These are phyloP conservation scores for human DNA, from an alignment of 2,113 vertebrate genomes.

Conservation along the genomic window GRCh38 chr1:175749001-175749500, in stretches of 20 bases:
- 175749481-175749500: not conserved
- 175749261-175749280: not conserved
- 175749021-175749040: not conserved
- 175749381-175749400: not conserved
- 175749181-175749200: not conserved
- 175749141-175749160: not conserved
- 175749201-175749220: not conserved
- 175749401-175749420: not conserved
- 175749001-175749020: not conserved
- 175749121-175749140: not conserved
- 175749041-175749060: not conserved
- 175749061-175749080: not conserved
- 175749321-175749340: not conserved
- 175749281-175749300: not conserved
- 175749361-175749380: not conserved
- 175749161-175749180: not conserved
- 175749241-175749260: not conserved
- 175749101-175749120: too few relatives aligned
- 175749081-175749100: too few relatives aligned
- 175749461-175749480: not conserved
- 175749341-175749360: not conserved
- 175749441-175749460: not conserved
- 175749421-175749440: not conserved
- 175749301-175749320: not conserved
- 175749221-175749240: conserved; percentile 40